These are phyloP conservation scores for Augochlora pura DNA, from an alignment of 1,140 invertebrate genomes.

Conservation along the genomic window DNA sequence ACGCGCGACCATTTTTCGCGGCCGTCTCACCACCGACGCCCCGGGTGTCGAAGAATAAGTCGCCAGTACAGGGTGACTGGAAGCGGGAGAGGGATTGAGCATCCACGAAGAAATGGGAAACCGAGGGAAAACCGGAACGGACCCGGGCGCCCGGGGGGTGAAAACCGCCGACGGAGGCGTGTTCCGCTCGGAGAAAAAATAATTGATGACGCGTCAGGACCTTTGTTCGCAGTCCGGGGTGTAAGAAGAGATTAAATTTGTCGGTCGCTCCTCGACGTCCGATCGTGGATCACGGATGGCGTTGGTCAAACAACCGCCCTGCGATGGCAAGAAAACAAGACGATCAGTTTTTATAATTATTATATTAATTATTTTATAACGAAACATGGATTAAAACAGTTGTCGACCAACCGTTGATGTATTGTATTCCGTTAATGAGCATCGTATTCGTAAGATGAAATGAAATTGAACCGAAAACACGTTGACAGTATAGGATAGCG, in stretches of 20 bases:
- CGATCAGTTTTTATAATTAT: no score
- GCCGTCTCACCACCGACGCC: slow-evolving; percentile 62
- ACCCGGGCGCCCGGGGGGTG: background rate
- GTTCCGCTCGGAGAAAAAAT: slow-evolving; percentile 23
- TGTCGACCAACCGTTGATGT: no score
- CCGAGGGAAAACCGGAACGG: background rate
- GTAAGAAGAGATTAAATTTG: background rate
- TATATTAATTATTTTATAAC: no score
- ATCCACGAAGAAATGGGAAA: slow-evolving; percentile 42
- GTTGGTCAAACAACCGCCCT: background rate
- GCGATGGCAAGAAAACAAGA: background rate
- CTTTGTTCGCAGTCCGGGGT: background rate
- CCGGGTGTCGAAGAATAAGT: slow-evolving; percentile 60
- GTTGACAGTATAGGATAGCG: no score
- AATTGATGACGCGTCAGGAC: slow-evolving; percentile 22
- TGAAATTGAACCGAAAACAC: no score
- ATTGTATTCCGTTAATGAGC: no score
- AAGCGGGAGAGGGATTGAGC: slow-evolving; percentile 30
- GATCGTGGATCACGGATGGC: background rate
- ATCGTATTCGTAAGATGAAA: no score
- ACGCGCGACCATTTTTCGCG: slow-evolving; percentile 65
- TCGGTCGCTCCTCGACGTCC: background rate
- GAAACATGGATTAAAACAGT: no score
- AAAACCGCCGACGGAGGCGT: slow-evolving; percentile 19
- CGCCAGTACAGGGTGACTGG: slow-evolving; percentile 10